These are phyloP conservation scores for Oreortyx pictus DNA, from an alignment of 2,797 vertebrate species.

Conservation along the genomic window DNA sequence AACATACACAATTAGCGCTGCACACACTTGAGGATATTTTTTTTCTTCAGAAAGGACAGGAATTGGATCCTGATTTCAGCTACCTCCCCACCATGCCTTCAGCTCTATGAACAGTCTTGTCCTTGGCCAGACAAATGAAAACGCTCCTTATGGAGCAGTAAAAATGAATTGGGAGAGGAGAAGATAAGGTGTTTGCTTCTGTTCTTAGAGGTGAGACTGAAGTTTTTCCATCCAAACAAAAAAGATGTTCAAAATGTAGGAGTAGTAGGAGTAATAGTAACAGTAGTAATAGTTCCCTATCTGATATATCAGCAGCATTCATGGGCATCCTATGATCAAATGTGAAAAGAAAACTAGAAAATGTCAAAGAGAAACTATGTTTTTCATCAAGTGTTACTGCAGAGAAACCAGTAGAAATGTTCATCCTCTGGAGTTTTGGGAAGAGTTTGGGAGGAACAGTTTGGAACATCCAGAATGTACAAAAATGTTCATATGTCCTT, in stretches of 20 bases:
- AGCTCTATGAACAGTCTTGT: background rate
- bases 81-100: background rate
- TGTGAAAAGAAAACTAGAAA: background rate
- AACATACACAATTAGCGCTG: background rate
- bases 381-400: background rate
- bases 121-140: background rate
- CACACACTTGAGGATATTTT: background rate
- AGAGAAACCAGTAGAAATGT: background rate
- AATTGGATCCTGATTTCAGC: background rate
- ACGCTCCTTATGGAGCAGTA: background rate
- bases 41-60: background rate
- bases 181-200: background rate
- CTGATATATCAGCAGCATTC: background rate
- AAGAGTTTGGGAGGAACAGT: background rate
- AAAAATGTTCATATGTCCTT: background rate
- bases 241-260: background rate
- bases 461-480: background rate
- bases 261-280: background rate
- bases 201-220: background rate
- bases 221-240: background rate
- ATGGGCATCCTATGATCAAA: background rate
- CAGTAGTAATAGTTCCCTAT: background rate
- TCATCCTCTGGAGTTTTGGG: background rate
- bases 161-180: background rate
- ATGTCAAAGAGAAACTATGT: background rate